Evolutionary conservation across 2,797 vertebrate genomes (phyloP).

Genomic region (Xiphorhynchus erythropygius): DNA sequence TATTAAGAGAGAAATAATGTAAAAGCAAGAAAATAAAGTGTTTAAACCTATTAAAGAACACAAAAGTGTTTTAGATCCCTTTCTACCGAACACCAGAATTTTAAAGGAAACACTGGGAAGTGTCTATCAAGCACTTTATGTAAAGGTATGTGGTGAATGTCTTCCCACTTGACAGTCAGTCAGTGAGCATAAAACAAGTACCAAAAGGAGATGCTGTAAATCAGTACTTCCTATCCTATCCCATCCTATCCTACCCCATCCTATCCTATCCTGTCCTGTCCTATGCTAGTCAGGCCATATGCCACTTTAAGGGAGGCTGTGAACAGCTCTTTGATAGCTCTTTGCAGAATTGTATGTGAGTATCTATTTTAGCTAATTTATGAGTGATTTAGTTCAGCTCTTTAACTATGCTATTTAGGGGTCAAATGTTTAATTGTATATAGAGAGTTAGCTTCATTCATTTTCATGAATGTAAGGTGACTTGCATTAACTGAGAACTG

Average conservation of each 20-base stretch:
- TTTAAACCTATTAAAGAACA: background rate
- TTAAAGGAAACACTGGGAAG: background rate
- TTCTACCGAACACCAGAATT: background rate
- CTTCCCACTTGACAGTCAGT: background rate
- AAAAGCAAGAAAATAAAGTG: background rate
- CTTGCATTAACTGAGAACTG: background rate
- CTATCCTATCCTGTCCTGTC: background rate
- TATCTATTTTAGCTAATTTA: background rate
- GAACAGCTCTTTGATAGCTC: background rate
- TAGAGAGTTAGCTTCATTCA: background rate
- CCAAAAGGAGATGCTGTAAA: background rate
- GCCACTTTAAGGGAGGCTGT: background rate
- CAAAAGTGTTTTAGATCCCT: background rate
- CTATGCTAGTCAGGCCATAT: background rate
- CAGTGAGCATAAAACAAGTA: background rate
- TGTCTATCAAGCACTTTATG: background rate
- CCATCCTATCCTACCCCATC: background rate
- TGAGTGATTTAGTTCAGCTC: background rate
- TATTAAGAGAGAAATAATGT: background rate
- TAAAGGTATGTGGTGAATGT: background rate
- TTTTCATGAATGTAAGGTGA: background rate
- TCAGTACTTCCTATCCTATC: background rate
- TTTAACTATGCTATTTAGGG: background rate
- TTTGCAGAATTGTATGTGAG: background rate
- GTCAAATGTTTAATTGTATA: background rate